These are phyloP conservation scores for Geotrypetes seraphini DNA, from an alignment of 2,797 vertebrate genomes.

Conservation along the genomic window DNA sequence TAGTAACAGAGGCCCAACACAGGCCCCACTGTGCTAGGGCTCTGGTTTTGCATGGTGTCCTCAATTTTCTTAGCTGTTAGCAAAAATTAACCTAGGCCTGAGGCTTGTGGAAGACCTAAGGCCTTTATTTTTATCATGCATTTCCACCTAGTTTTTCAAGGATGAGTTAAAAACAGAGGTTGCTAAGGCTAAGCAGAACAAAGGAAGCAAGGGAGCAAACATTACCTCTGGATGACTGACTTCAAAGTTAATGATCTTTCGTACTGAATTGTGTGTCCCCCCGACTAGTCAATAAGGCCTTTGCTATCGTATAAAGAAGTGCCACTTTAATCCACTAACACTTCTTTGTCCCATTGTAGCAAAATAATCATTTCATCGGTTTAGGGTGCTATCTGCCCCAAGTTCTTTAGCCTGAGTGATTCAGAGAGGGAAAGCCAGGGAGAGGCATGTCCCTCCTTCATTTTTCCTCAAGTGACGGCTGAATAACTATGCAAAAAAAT, in stretches of 20 bases:
- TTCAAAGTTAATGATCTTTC: conserved; percentile 78
- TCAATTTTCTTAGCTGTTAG: conserved; percentile 61
- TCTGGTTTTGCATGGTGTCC: conserved; percentile 58
- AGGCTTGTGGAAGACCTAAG: conserved; percentile 47
- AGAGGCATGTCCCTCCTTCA: conserved; percentile 65
- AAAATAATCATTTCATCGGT: conserved; percentile 75
- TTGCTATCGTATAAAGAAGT: conserved; percentile 60
- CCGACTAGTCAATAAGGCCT: conserved; percentile 60
- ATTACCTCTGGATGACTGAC: conserved; percentile 73
- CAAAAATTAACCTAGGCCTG: conserved; percentile 58
- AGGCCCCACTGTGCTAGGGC: conserved; percentile 68
- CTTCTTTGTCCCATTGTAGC: conserved; percentile 67
- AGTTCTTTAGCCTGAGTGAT: conserved; percentile 50
- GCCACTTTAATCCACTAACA: conserved; percentile 69
- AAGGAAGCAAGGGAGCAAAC: conserved; percentile 62
- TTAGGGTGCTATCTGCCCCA: conserved; percentile 48
- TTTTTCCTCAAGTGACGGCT: conserved; percentile 81
- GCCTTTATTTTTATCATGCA: conserved; percentile 53
- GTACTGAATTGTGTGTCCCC: conserved; percentile 59
- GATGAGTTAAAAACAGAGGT: conserved; percentile 61
- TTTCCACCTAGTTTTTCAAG: conserved; percentile 51
- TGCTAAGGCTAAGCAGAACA: conserved; percentile 60
- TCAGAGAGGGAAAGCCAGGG: conserved; percentile 43
- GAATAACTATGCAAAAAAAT: conserved; percentile 97
- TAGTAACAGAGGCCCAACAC: conserved; percentile 61